phyloP scores from a whole-genome alignment of 1,140 invertebrate species.

The Diorhabda elongata region DNA sequence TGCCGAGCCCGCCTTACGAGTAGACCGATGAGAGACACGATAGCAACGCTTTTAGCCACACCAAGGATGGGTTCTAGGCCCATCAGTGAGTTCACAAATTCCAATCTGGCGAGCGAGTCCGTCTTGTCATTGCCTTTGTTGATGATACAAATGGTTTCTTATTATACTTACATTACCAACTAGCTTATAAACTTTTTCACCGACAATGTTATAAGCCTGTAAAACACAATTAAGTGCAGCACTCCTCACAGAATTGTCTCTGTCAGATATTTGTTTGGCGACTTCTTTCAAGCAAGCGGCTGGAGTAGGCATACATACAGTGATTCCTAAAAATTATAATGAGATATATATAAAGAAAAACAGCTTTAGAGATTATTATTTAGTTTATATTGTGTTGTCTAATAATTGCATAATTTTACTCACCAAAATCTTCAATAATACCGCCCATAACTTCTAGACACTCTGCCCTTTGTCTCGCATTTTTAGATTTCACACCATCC shows the following conservation, averaged over 20 bases:
- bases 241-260: slow-evolving; percentile 94
- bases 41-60: too few relatives aligned
- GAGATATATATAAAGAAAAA: neutral
- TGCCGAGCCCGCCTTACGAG: too few relatives aligned
- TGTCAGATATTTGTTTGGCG: slow-evolving; percentile 89
- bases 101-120: too few relatives aligned
- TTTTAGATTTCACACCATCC: slow-evolving; percentile 95
- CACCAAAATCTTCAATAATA: slow-evolving; percentile 82
- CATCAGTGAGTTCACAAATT: too few relatives aligned
- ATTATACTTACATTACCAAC: slow-evolving; percentile 72
- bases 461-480: slow-evolving; percentile 91
- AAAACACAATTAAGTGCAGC: slow-evolving; percentile 93
- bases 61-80: too few relatives aligned
- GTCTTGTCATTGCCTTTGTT: neutral
- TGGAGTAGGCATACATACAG: slow-evolving; percentile 77
- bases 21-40: too few relatives aligned
- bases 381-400: too few relatives aligned
- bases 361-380: too few relatives aligned
- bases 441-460: slow-evolving; percentile 88
- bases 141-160: neutral
- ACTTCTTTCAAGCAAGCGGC: slow-evolving; percentile 84
- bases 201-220: slow-evolving; percentile 83
- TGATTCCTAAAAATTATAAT: slow-evolving; percentile 30
- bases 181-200: slow-evolving; percentile 86
- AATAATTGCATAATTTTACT: slow-evolving; percentile 38